A percentile compares a stretch with the other conserved stretches of the same genome.
These are phyloP conservation scores for Herpetotheres cachinnans DNA, from an alignment of 2,113 vertebrate species.

Conservation along the genomic window DNA sequence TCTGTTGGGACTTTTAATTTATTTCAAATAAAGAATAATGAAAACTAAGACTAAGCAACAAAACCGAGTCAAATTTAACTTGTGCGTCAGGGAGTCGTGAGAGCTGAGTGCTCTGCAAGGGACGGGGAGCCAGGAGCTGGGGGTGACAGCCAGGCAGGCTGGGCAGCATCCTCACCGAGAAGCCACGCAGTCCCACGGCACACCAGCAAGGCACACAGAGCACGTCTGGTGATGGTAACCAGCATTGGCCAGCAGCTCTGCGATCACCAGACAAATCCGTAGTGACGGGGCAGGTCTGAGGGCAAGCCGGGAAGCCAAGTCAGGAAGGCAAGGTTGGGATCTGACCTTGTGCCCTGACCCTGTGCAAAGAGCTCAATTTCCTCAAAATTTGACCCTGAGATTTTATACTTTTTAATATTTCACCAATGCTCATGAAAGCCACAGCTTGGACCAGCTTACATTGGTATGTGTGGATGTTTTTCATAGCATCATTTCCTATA, in stretches of 20 bases:
- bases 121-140: background rate
- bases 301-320: background rate
- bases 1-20: background rate
- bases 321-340: background rate
- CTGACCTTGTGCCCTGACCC: background rate
- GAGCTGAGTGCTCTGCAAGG: background rate
- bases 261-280: background rate
- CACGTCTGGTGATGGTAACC: background rate
- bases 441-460: background rate
- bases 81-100: background rate
- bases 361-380: background rate
- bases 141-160: background rate
- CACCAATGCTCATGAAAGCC: background rate
- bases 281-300: background rate
- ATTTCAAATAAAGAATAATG: background rate
- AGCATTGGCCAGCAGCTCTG: background rate
- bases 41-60: background rate
- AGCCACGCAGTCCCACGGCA: fast-evolving
- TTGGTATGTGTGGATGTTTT: background rate
- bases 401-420: background rate
- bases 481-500: background rate
- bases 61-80: background rate
- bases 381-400: background rate
- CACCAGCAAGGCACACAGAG: background rate
- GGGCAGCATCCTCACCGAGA: fast-evolving